phyloP scores from a whole-genome alignment of 92 coral and sea anemone genomes.

The Montipora capitata region DNA sequence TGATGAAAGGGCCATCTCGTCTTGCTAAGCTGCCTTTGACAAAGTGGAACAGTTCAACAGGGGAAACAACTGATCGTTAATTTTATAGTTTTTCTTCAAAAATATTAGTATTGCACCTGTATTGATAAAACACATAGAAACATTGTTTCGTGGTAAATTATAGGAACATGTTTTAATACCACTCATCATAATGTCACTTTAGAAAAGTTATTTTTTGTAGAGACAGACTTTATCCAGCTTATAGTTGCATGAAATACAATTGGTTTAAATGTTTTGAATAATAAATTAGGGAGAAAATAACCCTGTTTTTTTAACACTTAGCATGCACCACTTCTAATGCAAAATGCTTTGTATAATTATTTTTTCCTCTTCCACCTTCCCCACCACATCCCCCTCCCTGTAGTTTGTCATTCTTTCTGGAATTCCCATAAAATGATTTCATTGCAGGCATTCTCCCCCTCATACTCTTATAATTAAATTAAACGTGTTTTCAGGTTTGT shows the following conservation, averaged over 20 bases:
- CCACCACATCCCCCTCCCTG: too few relatives aligned
- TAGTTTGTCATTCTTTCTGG: too few relatives aligned
- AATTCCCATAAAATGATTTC: too few relatives aligned
- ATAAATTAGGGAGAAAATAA: conserved; percentile 9
- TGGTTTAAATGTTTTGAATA: background rate
- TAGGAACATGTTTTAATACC: conserved; percentile 3
- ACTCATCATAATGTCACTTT: conserved; percentile 9
- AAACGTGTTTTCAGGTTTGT: too few relatives aligned
- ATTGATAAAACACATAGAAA: background rate
- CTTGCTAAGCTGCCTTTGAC: background rate
- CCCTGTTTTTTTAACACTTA: background rate
- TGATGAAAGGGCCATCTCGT: conserved; percentile 37
- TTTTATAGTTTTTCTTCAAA: background rate
- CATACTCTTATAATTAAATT: too few relatives aligned
- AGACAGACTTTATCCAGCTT: conserved; percentile 22
- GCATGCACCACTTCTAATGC: too few relatives aligned
- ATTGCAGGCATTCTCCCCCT: too few relatives aligned
- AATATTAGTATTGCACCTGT: background rate
- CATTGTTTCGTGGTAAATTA: background rate
- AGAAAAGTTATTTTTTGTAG: background rate
- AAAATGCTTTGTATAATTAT: too few relatives aligned
- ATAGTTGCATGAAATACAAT: conserved; percentile 6
- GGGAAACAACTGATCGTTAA: background rate
- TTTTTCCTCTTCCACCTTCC: too few relatives aligned
- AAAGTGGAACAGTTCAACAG: background rate